Conservation (phyloP, 2,113 vertebrate species). For the Pterocles burchelli region DNA sequence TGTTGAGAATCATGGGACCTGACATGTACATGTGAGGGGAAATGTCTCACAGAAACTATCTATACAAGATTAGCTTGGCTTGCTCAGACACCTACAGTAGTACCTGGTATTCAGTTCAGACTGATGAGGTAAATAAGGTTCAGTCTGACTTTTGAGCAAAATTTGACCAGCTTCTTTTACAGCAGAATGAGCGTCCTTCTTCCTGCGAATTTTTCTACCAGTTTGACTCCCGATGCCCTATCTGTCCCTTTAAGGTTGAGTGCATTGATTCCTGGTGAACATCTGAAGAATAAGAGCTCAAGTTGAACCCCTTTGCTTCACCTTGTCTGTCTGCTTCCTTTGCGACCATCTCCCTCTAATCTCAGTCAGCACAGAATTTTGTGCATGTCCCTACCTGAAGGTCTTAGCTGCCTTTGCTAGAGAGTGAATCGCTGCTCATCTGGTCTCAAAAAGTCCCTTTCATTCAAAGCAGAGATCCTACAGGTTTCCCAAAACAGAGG, state of each 20-base stretch:
- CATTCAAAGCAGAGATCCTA: not conserved
- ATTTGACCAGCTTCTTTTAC: not conserved
- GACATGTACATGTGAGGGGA: not conserved
- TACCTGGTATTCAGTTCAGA: not conserved
- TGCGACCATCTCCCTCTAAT: not conserved
- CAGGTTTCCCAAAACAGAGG: not conserved
- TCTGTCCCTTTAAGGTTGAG: not conserved
- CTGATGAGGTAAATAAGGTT: not conserved
- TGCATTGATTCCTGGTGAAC: not conserved
- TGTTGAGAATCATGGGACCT: not conserved
- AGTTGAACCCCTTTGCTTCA: not conserved
- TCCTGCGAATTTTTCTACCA: not conserved
- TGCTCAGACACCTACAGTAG: not conserved
- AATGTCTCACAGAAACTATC: not conserved
- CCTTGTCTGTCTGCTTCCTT: not conserved
- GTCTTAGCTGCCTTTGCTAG: not conserved
- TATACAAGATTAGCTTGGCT: not conserved
- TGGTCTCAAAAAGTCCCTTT: not conserved
- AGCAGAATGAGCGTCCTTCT: not conserved
- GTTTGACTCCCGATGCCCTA: not conserved
- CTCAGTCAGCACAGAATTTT: not conserved
- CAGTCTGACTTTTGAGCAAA: not conserved
- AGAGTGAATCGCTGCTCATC: not conserved
- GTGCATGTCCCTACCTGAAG: accelerated
- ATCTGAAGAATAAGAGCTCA: not conserved